Conservation (phyloP, 1,140 invertebrate species). For the Hyles euphorbiae region DNA sequence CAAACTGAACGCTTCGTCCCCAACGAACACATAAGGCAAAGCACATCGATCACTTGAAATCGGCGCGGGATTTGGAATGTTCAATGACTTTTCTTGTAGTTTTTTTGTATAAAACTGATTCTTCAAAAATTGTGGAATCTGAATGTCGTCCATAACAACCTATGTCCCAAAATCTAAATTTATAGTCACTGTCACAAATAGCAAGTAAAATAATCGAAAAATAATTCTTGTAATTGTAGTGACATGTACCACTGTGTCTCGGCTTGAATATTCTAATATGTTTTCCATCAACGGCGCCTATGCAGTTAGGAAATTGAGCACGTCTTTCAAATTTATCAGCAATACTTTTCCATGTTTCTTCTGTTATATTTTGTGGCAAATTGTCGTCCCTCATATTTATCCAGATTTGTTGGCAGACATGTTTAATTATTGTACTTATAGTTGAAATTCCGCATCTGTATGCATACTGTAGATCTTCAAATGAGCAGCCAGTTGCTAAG, state of each 20-base stretch:
- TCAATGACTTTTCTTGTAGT: no score
- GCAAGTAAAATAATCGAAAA: constrained; percentile 1
- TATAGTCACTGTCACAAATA: background rate
- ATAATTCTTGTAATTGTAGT: constrained; percentile 3
- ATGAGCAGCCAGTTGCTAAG: constrained; percentile 37
- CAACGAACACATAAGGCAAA: no score
- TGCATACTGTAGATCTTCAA: constrained; percentile 41
- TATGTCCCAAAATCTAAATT: background rate
- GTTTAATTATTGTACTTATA: constrained; percentile 29
- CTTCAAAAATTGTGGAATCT: no score
- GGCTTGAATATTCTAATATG: constrained; percentile 3
- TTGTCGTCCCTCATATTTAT: constrained; percentile 21
- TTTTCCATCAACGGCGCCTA: background rate
- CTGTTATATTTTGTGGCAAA: constrained; percentile 26
- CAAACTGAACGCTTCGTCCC: no score
- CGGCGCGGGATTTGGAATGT: no score
- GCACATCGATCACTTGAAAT: no score
- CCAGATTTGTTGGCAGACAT: constrained; percentile 41
- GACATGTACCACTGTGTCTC: background rate
- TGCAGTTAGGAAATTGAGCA: constrained; percentile 33
- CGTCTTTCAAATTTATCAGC: constrained; percentile 12
- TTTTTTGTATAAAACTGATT: no score
- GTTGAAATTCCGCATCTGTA: constrained; percentile 42
- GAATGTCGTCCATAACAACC: background rate
- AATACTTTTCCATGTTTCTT: constrained; percentile 46